Evolutionary conservation across 2,888 invertebrate genomes (phyloP).

Genomic region (Callyntrura guangdongensis): DNA sequence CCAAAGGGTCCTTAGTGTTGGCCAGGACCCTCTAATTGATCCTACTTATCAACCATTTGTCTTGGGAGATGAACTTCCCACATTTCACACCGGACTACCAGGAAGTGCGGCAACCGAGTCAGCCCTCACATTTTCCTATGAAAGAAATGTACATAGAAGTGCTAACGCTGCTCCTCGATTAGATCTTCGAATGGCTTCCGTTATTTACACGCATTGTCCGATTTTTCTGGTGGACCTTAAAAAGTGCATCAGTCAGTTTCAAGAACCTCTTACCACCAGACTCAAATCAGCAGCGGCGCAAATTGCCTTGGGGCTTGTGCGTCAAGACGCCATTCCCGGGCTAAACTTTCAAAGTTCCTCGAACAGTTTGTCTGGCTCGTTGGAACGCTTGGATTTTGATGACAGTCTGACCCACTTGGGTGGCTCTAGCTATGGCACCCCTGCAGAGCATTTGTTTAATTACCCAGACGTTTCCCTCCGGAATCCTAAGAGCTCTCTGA

Average conservation of each 20-base stretch:
- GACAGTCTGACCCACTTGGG: slow-evolving; percentile 27
- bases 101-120: slow-evolving; percentile 67
- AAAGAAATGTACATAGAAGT: slow-evolving; percentile 56
- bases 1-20: slow-evolving; percentile 93
- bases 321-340: slow-evolving; percentile 86
- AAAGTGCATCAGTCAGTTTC: slow-evolving; percentile 89
- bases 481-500: slow-evolving; percentile 62
- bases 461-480: slow-evolving; percentile 11
- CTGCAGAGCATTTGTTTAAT: slow-evolving; percentile 29
- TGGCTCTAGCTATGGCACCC: not conserved
- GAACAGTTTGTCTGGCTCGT: slow-evolving; percentile 81
- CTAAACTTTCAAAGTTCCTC: slow-evolving; percentile 80
- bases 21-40: slow-evolving; percentile 90
- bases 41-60: slow-evolving; percentile 81
- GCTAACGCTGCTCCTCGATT: slow-evolving; percentile 67
- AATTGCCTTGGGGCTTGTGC: slow-evolving; percentile 95
- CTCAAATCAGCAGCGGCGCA: slow-evolving; percentile 96
- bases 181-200: slow-evolving; percentile 92
- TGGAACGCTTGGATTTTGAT: slow-evolving; percentile 81
- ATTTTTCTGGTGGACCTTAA: slow-evolving; percentile 94
- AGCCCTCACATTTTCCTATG: slow-evolving; percentile 81
- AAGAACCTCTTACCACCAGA: slow-evolving; percentile 89
- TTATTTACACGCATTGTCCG: slow-evolving; percentile 97
- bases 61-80: slow-evolving; percentile 52
- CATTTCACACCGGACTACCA: not conserved